Base-by-base conservation (phyloP, 2,113 vertebrate species). In the Platycercus adscitus region DNA sequence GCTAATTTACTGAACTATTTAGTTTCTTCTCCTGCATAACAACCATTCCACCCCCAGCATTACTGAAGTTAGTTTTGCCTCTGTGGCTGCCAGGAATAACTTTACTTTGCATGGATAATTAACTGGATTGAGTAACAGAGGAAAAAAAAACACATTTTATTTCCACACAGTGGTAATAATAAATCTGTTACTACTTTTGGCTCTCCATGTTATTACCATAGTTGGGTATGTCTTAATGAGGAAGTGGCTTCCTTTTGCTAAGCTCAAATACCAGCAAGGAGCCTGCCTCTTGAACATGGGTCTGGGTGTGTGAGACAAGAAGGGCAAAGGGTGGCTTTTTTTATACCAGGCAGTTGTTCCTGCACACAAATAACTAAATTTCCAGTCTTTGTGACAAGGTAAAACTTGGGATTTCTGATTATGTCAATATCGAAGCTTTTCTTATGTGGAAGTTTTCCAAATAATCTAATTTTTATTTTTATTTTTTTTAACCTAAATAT, bases 171-270 rank as follows among this genome's bases (percentile, higher is more conserved):
- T 95, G 82, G 81, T 97, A 97, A 92, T 97, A 97, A 97, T 97
- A 97, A 97, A 95, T 96, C 91, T 80, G 85, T 96, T 97, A 93
- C 94, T 97, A 96, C 95, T 97, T 98, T 97, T 96, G 95, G 92
- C 95, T 75, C 69, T 71, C 84, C 52, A 46, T 46, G 55, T 96
- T 97, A 88, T 97, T 95, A 95, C 86, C 91, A 89, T 97, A 96
- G 88, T 97, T 97, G 96, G 93, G 56, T 94, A 97, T 90, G 80
- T 95, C 95, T 98, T 97, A 97, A 96, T 96, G 97, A 97, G 93
- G 90, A 90, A 95, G 90, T 96, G 91, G 52, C 93, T 97, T 98
- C 95, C 71, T 92, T 85, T 91, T 60, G 44, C 87, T 85, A 78
- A 88, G 89, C 92, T 95, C 53, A 96, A 76, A 78, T 86, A 89